Evolutionary conservation across 2,888 invertebrate species (phyloP).

Genomic region (Conistra vaccinii): DNA sequence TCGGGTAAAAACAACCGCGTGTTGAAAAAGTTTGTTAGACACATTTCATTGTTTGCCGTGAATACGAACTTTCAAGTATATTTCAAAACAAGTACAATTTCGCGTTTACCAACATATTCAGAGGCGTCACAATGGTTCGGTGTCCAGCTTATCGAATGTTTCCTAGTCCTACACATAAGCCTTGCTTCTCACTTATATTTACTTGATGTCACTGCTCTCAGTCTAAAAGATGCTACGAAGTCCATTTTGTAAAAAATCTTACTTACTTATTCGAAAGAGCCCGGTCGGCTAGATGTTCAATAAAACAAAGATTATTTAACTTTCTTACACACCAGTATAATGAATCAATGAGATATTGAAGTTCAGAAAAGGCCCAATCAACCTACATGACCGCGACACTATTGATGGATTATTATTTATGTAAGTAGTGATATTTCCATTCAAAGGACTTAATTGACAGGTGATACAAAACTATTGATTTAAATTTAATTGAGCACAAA

Average conservation of each 20-base stretch:
- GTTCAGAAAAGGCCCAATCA: neutral
- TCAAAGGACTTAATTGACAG: constrained; percentile 15
- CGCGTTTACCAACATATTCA: constrained; percentile 1
- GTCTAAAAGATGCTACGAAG: neutral
- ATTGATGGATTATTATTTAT: neutral
- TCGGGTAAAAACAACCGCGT: neutral
- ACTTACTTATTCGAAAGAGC: neutral
- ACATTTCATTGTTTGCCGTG: no score
- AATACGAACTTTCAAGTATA: constrained; percentile 13
- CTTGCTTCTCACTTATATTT: constrained; percentile 38
- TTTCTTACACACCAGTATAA: neutral
- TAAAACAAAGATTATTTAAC: neutral
- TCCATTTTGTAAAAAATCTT: neutral
- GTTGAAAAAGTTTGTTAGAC: no score
- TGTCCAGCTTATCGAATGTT: neutral
- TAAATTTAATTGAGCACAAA: constrained; percentile 42
- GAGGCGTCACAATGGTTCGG: neutral
- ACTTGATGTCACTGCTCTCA: constrained; percentile 11
- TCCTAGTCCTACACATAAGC: constrained; percentile 29
- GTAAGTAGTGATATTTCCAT: constrained; percentile 28
- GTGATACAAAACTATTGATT: constrained; percentile 7
- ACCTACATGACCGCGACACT: neutral
- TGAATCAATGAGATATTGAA: neutral
- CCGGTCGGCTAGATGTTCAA: neutral
- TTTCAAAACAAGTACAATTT: constrained; percentile 5